These are phyloP conservation scores for Calliopsis andreniformis DNA, from an alignment of 1,140 invertebrate genomes.

Conservation along the genomic window DNA sequence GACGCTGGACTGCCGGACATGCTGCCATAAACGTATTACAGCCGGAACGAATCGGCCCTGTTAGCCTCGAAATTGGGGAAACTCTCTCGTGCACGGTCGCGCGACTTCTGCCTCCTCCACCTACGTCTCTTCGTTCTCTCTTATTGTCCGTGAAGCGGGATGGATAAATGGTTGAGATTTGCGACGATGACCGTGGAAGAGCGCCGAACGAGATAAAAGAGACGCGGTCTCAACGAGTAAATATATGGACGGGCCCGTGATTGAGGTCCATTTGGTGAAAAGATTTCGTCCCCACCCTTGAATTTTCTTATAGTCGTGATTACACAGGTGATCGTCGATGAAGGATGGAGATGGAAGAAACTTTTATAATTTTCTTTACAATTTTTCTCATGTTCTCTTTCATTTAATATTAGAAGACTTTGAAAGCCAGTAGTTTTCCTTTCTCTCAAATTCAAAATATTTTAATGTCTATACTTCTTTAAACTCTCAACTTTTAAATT, in stretches of 20 bases:
- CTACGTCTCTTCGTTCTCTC: conserved; percentile 29
- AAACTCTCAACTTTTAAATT: no score
- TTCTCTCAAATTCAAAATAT: no score
- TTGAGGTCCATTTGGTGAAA: background rate
- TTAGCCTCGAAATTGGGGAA: conserved; percentile 71
- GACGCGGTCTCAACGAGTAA: conserved; percentile 33
- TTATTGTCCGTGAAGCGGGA: conserved; percentile 40
- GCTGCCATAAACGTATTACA: conserved; percentile 75
- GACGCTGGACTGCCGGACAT: conserved; percentile 53
- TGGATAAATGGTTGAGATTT: conserved; percentile 69
- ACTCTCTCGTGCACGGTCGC: conserved; percentile 64
- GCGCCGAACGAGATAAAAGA: conserved; percentile 10
- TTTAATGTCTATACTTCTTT: no score
- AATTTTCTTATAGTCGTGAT: conserved; percentile 50
- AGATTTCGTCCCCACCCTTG: background rate
- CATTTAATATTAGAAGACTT: no score
- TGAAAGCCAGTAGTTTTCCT: no score
- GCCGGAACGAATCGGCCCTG: conserved; percentile 74
- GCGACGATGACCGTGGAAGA: conserved; percentile 32
- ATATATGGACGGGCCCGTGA: conserved; percentile 55
- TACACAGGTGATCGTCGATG: conserved; percentile 49
- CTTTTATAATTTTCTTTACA: no score
- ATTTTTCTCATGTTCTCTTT: no score
- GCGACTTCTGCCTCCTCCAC: conserved; percentile 50
- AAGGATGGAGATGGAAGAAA: background rate